A percentile compares a stretch with the other conserved stretches of the same genome.
Conservation (phyloP, 35 echinoderm and acorn worm species). For the Amphiura filiformis region DNA sequence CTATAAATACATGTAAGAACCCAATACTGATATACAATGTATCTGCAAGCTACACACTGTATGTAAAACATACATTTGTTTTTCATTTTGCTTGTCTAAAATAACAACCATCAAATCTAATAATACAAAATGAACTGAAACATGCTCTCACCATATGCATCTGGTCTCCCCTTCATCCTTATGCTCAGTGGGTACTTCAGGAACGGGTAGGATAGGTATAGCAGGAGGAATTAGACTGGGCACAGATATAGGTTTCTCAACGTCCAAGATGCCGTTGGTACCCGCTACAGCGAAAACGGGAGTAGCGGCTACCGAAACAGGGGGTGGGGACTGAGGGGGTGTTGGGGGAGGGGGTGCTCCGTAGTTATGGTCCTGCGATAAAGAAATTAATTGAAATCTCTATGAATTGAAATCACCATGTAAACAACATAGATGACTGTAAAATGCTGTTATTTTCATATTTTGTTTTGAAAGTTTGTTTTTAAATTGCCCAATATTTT, state of each 20-base stretch:
- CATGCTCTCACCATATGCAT: slow-evolving; percentile 85
- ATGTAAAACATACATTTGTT: neutral
- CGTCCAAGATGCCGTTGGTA: slow-evolving; percentile 36
- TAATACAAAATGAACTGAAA: no score
- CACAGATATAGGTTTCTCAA: neutral
- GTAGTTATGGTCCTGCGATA: slow-evolving; percentile 84
- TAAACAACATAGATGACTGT: no score
- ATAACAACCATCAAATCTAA: no score
- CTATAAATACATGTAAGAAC: neutral
- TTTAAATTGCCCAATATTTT: no score
- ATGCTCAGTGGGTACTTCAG: neutral
- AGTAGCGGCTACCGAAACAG: slow-evolving; percentile 8
- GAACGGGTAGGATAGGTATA: neutral
- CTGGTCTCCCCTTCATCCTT: slow-evolving; percentile 92
- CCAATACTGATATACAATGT: neutral
- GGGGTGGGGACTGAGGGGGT: slow-evolving; percentile 89
- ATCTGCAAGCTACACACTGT: neutral
- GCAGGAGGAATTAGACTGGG: slow-evolving; percentile 17
- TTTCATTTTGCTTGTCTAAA: neutral
- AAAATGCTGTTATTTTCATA: no score
- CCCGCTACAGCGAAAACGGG: neutral
- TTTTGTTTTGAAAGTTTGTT: no score
- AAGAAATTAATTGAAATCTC: neutral
- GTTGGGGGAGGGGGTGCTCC: slow-evolving; percentile 94
- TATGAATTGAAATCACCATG: neutral